Base-by-base conservation (phyloP, 2,888 invertebrate species). In the Agonum fuliginosum region DNA sequence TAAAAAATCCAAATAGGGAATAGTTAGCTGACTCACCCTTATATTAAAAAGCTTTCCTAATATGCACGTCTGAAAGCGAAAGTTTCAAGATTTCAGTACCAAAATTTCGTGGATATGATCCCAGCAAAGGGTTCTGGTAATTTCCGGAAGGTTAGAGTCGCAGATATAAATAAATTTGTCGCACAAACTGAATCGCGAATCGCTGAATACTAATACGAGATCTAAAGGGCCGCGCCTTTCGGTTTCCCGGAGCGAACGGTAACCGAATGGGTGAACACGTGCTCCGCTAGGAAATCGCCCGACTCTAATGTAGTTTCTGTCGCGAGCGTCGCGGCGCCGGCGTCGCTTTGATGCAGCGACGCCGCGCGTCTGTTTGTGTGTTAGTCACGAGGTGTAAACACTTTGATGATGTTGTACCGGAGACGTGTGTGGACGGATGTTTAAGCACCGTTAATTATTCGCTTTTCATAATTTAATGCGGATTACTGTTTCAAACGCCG, bases 401-500 rank as follows among this genome's bases (percentile, higher is more conserved):
- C 24, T 54, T 54, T 27, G 54, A 54, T 54, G 27, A 54, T 54
- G 20, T 54, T 54, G 54, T 22, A 54, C 8, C 27, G 3, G 43
- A 43, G 12, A 54, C 22, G 43, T 67, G 41, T 67, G 12, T 67
- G 67, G n/a, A 19, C 41, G 67, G n/a, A 19, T 67, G 67, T 67
- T 67, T 67, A 62, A 62, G 58, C 58, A 62, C 67, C 67, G 67
- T 67, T 67, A 67, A 67, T 67, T 67, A 67, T 67, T 41, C 67
- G 67, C 20, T 67, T 67, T 67, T 67, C 17, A 67, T 67, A 67
- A 67, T 67, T 41, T 67, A 67, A 67, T 67, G 67, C 67, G 67
- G 67, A 67, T 67, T 67, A 67, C 6, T 30, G 17, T 17, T 46
- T 17, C 12, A 20, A 17, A 54, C n/a, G 3, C n/a, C 54, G 22